These are phyloP conservation scores for Ceratitis capitata DNA, from an alignment of 1,140 invertebrate species.

Conservation along the genomic window DNA sequence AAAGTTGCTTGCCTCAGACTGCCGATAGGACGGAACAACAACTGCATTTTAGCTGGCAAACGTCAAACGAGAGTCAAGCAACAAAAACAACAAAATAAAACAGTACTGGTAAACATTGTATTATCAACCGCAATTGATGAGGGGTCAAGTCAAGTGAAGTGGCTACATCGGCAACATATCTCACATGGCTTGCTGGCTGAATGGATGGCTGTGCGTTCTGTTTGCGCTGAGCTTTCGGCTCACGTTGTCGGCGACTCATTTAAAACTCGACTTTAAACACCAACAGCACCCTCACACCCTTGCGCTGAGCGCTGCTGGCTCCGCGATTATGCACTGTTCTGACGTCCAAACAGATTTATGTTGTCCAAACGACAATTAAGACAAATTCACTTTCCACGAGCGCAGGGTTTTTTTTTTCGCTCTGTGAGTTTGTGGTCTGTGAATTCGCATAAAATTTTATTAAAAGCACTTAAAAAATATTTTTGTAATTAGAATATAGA, in stretches of 20 bases:
- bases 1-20: not conserved
- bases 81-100: not conserved
- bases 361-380: not conserved
- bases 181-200: no score
- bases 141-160: constrained; percentile 10
- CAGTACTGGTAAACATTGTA: not conserved
- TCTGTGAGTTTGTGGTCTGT: no score
- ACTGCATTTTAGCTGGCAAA: not conserved
- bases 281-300: not conserved
- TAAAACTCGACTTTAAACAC: not conserved
- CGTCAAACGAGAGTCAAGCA: not conserved
- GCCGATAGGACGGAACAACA: not conserved
- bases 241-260: not conserved
- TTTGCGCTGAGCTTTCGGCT: not conserved
- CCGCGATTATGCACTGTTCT: not conserved
- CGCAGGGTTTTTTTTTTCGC: not conserved
- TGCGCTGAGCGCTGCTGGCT: not conserved
- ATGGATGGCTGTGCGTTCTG: not conserved
- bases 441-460: not conserved
- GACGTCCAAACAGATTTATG: not conserved
- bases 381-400: constrained; percentile 25
- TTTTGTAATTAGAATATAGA: not conserved
- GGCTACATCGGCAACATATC: not conserved
- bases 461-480: not conserved
- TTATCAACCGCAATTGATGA: constrained; percentile 12